Evolutionary conservation across 2,888 invertebrate genomes (phyloP).

Genomic region (Drosophila bunnanda): DNA sequence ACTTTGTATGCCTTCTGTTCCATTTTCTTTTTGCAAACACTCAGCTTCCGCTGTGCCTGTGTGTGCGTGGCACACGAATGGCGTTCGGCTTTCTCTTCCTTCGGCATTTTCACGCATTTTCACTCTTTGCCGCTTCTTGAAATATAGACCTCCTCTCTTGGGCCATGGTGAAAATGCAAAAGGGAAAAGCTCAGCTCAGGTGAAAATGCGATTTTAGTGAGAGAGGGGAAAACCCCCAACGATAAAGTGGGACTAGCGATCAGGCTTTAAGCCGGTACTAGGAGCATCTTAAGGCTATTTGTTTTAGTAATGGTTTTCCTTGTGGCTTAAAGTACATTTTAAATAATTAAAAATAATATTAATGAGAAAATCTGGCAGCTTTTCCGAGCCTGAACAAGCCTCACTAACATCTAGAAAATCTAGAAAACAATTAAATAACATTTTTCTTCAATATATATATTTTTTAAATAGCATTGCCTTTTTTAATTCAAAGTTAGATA

Average conservation of each 20-base stretch:
- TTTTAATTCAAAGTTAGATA: too few species aligned
- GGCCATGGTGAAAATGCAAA: slow-evolving; percentile 1
- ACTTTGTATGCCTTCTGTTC: slow-evolving; percentile 52
- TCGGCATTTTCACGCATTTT: slow-evolving; percentile 9
- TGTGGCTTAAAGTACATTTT: too few species aligned
- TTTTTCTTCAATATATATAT: too few species aligned
- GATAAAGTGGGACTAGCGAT: background rate
- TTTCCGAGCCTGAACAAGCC: too few species aligned
- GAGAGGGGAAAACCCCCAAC: background rate
- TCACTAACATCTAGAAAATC: too few species aligned
- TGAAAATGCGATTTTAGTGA: background rate
- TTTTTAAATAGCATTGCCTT: too few species aligned
- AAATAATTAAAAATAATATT: too few species aligned
- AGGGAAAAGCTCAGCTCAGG: slow-evolving; percentile 2
- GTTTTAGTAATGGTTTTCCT: background rate
- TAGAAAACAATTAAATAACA: too few species aligned
- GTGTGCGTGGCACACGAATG: slow-evolving; percentile 12
- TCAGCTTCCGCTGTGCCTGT: slow-evolving; percentile 61
- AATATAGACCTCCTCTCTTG: background rate
- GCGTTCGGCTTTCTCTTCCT: background rate
- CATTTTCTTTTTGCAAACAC: slow-evolving; percentile 58
- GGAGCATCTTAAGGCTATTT: background rate
- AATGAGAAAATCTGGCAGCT: too few species aligned
- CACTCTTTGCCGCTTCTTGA: background rate
- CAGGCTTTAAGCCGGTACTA: background rate